Evolutionary conservation across 1,140 invertebrate genomes (phyloP).

Genomic region (Rhyzopertha dominica): DNA sequence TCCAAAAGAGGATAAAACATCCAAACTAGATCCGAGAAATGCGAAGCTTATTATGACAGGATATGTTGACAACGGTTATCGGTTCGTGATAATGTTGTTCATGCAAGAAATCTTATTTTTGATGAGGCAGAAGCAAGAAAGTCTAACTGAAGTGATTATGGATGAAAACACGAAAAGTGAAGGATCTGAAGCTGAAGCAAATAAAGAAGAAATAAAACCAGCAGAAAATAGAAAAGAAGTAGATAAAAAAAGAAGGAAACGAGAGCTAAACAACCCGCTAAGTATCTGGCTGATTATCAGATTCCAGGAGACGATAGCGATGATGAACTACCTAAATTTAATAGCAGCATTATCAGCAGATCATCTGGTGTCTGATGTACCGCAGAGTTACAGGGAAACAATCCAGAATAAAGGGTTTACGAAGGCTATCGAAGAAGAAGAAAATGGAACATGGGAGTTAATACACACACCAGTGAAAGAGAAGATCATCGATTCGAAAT

Average conservation of each 20-base stretch:
- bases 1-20: not conserved
- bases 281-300: too few relatives aligned
- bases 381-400: not conserved
- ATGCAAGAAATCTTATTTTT: slow-evolving; percentile 7
- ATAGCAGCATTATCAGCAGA: not conserved
- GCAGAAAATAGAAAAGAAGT: too few relatives aligned
- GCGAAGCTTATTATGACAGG: slow-evolving; percentile 3
- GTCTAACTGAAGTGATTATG: not conserved
- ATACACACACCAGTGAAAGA: slow-evolving; percentile 26
- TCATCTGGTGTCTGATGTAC: slow-evolving; percentile 8
- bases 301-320: not conserved
- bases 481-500: slow-evolving; percentile 33
- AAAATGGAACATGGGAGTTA: slow-evolving; percentile 28
- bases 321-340: too few relatives aligned
- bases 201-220: slow-evolving; percentile 10
- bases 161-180: slow-evolving; percentile 6
- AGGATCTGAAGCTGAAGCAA: not conserved
- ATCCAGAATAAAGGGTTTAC: slow-evolving; percentile 7
- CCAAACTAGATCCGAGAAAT: not conserved
- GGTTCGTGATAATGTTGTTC: not conserved
- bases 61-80: slow-evolving; percentile 1
- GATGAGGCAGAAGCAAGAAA: not conserved
- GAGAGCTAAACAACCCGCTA: not conserved
- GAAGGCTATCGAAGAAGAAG: slow-evolving; percentile 18
- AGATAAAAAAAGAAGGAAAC: not conserved